phyloP scores from a whole-genome alignment of 2,888 invertebrate genomes.

The Salticus scenicus region DNA sequence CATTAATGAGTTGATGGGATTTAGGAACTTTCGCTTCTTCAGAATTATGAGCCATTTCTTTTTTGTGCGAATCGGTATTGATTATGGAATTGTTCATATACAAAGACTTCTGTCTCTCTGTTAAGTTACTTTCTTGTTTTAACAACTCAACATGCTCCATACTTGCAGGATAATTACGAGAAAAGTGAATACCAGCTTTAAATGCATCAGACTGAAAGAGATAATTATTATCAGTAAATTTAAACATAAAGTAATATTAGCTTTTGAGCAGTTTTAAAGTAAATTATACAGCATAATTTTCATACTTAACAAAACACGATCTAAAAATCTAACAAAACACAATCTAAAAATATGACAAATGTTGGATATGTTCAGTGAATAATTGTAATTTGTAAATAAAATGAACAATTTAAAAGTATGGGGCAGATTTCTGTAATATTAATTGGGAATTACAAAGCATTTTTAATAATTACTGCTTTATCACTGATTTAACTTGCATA shows the following conservation, averaged over 20 bases:
- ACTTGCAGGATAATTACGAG: slow-evolving; percentile 69
- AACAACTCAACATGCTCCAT: slow-evolving; percentile 41
- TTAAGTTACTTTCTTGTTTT: slow-evolving; percentile 12
- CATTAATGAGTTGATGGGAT: background rate
- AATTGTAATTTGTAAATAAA: too few species aligned
- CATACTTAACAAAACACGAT: background rate
- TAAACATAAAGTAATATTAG: too few species aligned
- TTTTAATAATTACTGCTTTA: too few species aligned
- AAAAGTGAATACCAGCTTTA: slow-evolving; percentile 72
- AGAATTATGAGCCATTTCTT: background rate
- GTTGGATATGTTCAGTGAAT: too few species aligned
- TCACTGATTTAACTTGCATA: too few species aligned
- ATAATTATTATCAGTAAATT: background rate
- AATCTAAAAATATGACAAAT: too few species aligned
- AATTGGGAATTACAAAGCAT: too few species aligned
- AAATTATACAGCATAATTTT: too few species aligned
- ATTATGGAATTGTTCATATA: background rate
- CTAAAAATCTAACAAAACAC: too few species aligned
- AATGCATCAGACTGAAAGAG: slow-evolving; percentile 68
- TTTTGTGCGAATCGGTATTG: background rate
- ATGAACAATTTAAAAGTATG: too few species aligned
- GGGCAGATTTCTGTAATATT: too few species aligned
- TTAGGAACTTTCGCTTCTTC: background rate
- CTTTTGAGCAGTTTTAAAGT: too few species aligned
- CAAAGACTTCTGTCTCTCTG: background rate